phyloP scores from a whole-genome alignment of 2,888 invertebrate species.

The Saturnia japonica region DNA sequence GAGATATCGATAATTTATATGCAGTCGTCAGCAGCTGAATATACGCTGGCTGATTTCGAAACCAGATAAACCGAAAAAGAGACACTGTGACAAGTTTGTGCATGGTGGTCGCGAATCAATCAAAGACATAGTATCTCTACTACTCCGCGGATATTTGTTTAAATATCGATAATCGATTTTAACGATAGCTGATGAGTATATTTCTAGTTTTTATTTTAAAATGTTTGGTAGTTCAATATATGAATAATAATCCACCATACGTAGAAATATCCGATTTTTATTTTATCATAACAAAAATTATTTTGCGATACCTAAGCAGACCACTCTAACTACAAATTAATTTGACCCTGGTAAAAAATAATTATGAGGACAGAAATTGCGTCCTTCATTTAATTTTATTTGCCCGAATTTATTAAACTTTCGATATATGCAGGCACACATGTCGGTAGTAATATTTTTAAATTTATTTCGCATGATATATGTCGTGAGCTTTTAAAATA shows the following conservation, averaged over 20 bases:
- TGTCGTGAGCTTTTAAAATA: background rate
- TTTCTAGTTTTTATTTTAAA: no score
- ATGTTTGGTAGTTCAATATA: background rate
- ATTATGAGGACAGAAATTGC: background rate
- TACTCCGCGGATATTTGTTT: background rate
- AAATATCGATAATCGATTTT: background rate
- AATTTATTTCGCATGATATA: background rate
- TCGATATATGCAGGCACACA: background rate
- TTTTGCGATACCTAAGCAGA: background rate
- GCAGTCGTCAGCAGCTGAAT: no score
- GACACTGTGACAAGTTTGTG: no score
- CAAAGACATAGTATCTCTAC: no score
- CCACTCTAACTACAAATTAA: background rate
- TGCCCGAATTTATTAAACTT: background rate
- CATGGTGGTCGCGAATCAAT: no score
- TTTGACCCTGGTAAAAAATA: background rate
- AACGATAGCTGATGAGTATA: no score
- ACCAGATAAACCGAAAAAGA: no score
- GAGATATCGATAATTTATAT: no score
- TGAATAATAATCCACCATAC: background rate
- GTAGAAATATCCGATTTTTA: background rate
- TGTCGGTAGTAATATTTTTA: background rate
- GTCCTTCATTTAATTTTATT: background rate
- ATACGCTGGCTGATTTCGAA: no score
- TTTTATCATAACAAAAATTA: no score